A percentile compares a stretch with the other conserved stretches of the same genome.
phyloP scores from a whole-genome alignment of 2,888 invertebrate genomes.

The Pandemis corylana region DNA sequence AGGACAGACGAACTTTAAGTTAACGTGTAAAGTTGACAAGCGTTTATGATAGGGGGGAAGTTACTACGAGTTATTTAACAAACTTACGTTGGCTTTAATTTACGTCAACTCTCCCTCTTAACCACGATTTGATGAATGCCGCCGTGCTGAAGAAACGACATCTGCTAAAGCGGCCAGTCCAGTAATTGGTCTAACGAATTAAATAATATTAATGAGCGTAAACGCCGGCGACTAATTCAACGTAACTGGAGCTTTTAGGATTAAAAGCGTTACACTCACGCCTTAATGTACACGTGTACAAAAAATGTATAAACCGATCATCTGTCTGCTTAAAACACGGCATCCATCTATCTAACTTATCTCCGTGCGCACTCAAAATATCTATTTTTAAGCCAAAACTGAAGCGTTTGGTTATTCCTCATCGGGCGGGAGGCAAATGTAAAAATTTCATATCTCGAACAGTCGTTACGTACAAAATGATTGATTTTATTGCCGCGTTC shows the following conservation, averaged over 20 bases:
- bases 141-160: conserved; percentile 30
- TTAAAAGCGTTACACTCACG: conserved; percentile 30
- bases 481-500: conserved; percentile 80
- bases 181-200: conserved; percentile 42
- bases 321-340: conserved; percentile 66
- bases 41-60: background rate
- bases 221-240: conserved; percentile 29
- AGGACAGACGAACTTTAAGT: too few species aligned
- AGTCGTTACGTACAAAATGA: conserved; percentile 74
- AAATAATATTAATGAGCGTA: conserved; percentile 40
- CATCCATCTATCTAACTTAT: conserved; percentile 81
- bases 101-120: conserved; percentile 13
- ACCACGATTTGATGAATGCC: conserved; percentile 29
- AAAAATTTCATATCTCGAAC: conserved; percentile 74
- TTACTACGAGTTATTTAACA: background rate
- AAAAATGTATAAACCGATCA: conserved; percentile 66
- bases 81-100: background rate
- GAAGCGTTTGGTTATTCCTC: conserved; percentile 42
- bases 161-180: conserved; percentile 26
- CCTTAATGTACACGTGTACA: conserved; percentile 58
- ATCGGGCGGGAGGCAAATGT: conserved; percentile 64
- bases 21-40: too few species aligned
- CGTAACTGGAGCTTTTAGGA: conserved; percentile 35
- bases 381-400: conserved; percentile 81
- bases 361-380: conserved; percentile 77